Evolutionary conservation across 2,113 vertebrate species (phyloP).

Genomic region (Grantiella picta): DNA sequence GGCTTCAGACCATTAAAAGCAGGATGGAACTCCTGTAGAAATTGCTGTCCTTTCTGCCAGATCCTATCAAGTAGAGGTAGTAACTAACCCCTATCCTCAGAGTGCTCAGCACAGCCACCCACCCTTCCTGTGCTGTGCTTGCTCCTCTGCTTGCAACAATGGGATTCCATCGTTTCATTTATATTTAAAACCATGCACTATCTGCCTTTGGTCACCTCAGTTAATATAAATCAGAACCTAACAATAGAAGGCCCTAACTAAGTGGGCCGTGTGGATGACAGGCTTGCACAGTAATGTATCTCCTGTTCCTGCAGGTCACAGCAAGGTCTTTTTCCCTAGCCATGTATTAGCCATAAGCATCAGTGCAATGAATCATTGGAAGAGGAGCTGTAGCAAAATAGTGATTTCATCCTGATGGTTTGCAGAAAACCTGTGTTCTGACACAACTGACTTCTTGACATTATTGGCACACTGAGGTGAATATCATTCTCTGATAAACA

Average conservation of each 20-base stretch:
- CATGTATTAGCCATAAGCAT: background rate
- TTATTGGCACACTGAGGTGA: background rate
- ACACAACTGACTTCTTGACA: background rate
- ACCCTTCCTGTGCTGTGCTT: background rate
- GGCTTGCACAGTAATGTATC: background rate
- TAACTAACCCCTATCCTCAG: background rate
- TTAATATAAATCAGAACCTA: background rate
- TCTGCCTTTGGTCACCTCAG: conserved; percentile 1
- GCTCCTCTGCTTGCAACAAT: background rate
- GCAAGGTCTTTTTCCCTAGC: background rate
- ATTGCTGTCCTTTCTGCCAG: background rate
- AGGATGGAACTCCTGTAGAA: background rate
- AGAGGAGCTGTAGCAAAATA: background rate
- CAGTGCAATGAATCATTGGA: background rate
- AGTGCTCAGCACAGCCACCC: background rate
- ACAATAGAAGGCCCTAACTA: background rate
- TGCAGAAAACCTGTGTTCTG: background rate
- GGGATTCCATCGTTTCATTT: background rate
- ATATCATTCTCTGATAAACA: background rate
- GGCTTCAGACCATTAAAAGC: background rate
- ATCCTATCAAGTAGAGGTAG: background rate
- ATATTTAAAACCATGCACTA: background rate
- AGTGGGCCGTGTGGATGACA: background rate
- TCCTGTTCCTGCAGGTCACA: background rate
- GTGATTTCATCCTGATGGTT: background rate